phyloP scores from a whole-genome alignment of 1,140 invertebrate genomes.

The Trichonephila inaurata region DNA sequence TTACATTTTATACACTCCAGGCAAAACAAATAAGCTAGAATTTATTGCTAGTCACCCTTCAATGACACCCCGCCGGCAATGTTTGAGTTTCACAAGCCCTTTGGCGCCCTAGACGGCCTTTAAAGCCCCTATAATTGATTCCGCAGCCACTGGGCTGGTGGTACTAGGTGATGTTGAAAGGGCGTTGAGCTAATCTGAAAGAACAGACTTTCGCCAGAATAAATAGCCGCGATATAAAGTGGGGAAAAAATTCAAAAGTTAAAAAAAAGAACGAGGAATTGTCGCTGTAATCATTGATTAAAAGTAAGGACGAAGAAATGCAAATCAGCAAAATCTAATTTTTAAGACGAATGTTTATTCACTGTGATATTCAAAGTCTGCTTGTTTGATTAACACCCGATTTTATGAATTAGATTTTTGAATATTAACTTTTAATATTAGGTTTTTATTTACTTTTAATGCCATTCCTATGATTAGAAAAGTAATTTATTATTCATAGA shows the following conservation, averaged over 20 bases:
- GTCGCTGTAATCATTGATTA: constrained; percentile 33
- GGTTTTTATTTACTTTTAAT: constrained; percentile 9
- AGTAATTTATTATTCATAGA: constrained; percentile 40
- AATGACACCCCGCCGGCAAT: constrained; percentile 21
- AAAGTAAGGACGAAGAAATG: constrained; percentile 19
- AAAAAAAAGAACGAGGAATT: neutral
- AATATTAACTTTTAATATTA: constrained; percentile 42
- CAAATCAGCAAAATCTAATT: constrained; percentile 35
- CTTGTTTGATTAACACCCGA: constrained; percentile 42
- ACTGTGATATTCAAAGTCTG: neutral
- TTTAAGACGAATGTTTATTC: constrained; percentile 28
- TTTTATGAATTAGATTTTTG: constrained; percentile 28
- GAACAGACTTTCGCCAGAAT: constrained; percentile 43
- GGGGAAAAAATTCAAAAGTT: neutral
- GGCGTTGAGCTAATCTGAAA: constrained; percentile 28
- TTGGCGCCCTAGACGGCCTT: constrained; percentile 13
- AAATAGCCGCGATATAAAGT: constrained; percentile 3
- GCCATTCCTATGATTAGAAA: neutral
- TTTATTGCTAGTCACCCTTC: constrained; percentile 55
- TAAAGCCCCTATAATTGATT: constrained; percentile 61
- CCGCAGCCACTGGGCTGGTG: neutral
- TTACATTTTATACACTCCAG: constrained; percentile 45
- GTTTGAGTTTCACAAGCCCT: constrained; percentile 62
- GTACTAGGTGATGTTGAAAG: neutral
- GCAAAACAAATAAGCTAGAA: constrained; percentile 32